Evolutionary conservation across 2,113 vertebrate species (phyloP).

Genomic region (Gallinago jamesoni): DNA sequence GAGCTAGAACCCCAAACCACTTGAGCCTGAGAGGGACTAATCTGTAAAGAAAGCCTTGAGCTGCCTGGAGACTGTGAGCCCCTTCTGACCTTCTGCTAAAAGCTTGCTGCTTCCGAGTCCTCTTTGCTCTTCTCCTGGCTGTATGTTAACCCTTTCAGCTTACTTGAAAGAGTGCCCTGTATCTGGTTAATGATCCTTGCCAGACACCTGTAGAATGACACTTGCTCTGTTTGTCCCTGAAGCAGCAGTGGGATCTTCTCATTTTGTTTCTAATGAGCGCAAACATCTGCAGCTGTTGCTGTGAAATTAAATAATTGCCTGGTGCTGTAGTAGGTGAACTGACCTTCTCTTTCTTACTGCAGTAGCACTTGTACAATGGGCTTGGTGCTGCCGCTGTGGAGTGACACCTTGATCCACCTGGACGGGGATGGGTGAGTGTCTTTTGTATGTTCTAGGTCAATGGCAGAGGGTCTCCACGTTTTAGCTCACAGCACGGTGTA

Average conservation of each 20-base stretch:
- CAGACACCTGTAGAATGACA: neutral
- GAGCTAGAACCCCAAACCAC: slow-evolving; percentile 31
- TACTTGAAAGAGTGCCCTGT: neutral
- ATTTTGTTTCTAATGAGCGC: neutral
- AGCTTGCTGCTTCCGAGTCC: neutral
- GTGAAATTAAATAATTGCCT: neutral
- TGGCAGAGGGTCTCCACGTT: neutral
- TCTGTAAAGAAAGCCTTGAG: slow-evolving; percentile 32
- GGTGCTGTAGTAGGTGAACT: neutral
- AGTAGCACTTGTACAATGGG: slow-evolving; percentile 91
- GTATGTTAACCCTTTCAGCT: neutral
- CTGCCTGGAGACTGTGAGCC: neutral
- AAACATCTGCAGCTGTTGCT: neutral
- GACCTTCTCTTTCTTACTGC: slow-evolving; percentile 48
- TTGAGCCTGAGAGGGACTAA: neutral
- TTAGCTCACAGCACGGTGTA: neutral
- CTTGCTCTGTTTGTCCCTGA: neutral
- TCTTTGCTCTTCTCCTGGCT: neutral
- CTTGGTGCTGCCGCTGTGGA: slow-evolving; percentile 96
- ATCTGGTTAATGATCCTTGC: neutral
- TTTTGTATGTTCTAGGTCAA: neutral
- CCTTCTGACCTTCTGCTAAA: neutral
- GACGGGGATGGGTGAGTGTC: slow-evolving; percentile 96
- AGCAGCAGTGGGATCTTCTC: neutral
- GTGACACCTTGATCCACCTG: slow-evolving; percentile 96